Base-by-base conservation (phyloP, 2,888 invertebrate genomes). In the Pammene fasciana region DNA sequence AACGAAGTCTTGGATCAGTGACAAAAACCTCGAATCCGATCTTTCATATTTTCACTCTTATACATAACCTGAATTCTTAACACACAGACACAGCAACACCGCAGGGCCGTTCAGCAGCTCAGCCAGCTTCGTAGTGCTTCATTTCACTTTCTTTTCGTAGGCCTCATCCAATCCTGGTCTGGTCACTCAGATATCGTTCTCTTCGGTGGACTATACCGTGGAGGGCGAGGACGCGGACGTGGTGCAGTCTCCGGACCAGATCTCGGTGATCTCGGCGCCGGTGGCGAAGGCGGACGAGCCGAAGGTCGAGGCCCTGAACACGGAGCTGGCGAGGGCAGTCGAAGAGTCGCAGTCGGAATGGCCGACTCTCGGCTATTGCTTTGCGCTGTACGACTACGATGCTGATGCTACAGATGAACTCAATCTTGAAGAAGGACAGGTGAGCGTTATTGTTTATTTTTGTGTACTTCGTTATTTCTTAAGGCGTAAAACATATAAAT, bases 311-410 rank as follows among this genome's bases (percentile, higher is more conserved):
- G 80, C 80, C 46, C 57, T 68, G 11, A 65, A 68, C 43, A 59
- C 64, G 11, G 68, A 68, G 18, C 34, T 70, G 38, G 73, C 73
- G 36, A 72, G 83, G 73, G 72, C 75, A 9, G 76, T 71, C 6
- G 71, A 75, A 62, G 71, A 74, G 70, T 72, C 75, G 50, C 61
- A 72, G 60, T 70, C 76, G 70, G 76, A 81, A 13, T 71, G 82
- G 54, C 84, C 86, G 1, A 88, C 87, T 0, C 78, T 89, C 1
- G 90, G 91, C 1, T 97, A 95, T 83, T 98, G 98, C 83, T 95
- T 97, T 80, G 98, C 99, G 1, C 88, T 99, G 64, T 99, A 99
- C 82, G 99, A 99, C 86, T 99, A 99, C 83, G 98, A 98, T 77
- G 98, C 97, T 0, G 97, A 97, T 62, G 96, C 96, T 72, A 93